Evolutionary conservation across 1,140 invertebrate genomes (phyloP), one percentile per base, ranked within the genome.

Genomic region (Drosophila oshimai): DNA sequence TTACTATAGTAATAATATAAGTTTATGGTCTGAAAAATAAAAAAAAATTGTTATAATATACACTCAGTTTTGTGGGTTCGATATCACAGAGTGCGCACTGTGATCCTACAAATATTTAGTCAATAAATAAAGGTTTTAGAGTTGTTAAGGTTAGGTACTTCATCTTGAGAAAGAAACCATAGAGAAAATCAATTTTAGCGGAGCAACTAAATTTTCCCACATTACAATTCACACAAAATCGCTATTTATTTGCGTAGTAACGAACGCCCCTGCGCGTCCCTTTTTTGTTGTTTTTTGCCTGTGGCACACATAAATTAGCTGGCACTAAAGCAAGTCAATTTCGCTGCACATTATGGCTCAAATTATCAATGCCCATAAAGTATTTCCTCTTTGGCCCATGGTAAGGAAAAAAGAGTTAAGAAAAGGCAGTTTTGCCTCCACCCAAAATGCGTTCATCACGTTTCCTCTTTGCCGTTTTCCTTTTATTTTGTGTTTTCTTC

Each of bases 301-400:
- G 61, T 61, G 50, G 67, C 50, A 70, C 28, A 80, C 77, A 79
- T 79, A 81, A 79, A 79, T 81, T 72, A 76, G 58, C 53, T 33
- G 55, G 58, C 58, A 69, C 67, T 76, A 77, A 77, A 67, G 67
- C 57, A 72, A 81, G 72, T 76, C 76, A 65, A 80, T 80, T 80
- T 75, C 76, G 67, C 74, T 81, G 76, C 76, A 80, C 76, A 80
- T 80, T 80, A 80, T 80, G 57, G 76, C 42, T 79, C 72, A 65
- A 81, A 80, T 80, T 80, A 80, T 80, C 77, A 80, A 80, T 80
- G 76, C 34, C 77, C 77, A 80, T 80, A 80, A 80, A 80, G 77
- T 80, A 76, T 81, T 81, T 80, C 76, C 76, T 80, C 49, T 61
- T 71, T 54, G 29, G 55, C 75, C 58, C 7, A 22, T 26, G 15